Evolutionary conservation across 53 echinoderm and acorn worm genomes (phyloP), one percentile per base, ranked within the genome.

Genomic region (Stichopus horrens): DNA sequence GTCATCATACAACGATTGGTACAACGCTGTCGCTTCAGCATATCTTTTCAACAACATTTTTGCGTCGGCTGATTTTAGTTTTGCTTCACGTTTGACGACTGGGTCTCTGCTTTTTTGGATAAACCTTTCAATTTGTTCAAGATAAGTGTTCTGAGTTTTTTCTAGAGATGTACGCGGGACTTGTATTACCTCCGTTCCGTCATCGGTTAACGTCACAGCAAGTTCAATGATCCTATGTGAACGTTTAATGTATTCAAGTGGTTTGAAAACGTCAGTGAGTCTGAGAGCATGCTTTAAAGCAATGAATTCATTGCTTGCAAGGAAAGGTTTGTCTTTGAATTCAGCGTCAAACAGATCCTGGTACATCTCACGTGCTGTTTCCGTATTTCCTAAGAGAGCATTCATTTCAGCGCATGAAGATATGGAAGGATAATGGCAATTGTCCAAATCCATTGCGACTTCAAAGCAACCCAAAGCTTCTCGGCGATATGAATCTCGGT

Each of bases 181-280:
- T 21, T 18, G 66, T 22, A 85, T 6, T 4, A 68, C 18, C 16
- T 18, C 18, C 6, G 16, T 18, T 18, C 71, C 19, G 18, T 71
- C 71, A 20, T 18, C 18, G 18, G 71, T 71, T 18, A 71, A 71
- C 5, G 19, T 5, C 71, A 71, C 71, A 71, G 16, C 71, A 71
- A 71, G 71, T 18, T 71, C 71, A 71, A 71, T 71, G 71, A 71
- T 18, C 71, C 71, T 71, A 20, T 71, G 71, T 71, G n/a, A 71
- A 18, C 18, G 71, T 20, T 71, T 71, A 16, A 18, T 71, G 14
- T 66, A 9, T 21, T 13, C 21, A 7, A 11, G 52, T 21, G 57
- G 66, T 7, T 71, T 18, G 18, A 71, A 71, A 18, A 18, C 18
- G 14, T 5, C 18, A 37, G 37, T 37, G 19, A 20, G 16, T 56